These are phyloP conservation scores for Rhynchotus rufescens DNA, from an alignment of 2,797 vertebrate genomes.

Conservation along the genomic window DNA sequence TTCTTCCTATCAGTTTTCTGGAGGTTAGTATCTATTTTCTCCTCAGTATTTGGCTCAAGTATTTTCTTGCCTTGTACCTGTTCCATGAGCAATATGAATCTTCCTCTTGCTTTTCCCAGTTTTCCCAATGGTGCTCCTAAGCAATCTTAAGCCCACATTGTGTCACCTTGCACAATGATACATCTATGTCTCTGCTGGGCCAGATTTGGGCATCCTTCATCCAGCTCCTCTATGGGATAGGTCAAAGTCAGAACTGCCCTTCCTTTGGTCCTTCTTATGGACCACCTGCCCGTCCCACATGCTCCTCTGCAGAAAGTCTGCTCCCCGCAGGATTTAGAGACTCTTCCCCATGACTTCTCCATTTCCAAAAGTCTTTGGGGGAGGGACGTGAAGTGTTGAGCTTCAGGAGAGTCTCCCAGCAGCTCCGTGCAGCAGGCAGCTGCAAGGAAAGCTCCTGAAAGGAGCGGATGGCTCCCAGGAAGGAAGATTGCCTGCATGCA, in stretches of 20 bases:
- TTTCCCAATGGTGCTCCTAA: neutral
- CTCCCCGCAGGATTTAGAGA: neutral
- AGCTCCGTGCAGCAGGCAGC: neutral
- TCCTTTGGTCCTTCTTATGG: accelerated
- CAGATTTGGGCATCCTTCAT: neutral
- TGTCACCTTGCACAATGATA: neutral
- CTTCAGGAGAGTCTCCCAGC: neutral
- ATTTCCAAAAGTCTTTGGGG: neutral
- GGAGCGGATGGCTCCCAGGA: neutral
- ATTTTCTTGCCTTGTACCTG: neutral
- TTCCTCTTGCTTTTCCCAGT: neutral
- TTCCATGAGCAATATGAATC: neutral
- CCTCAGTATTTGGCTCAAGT: neutral
- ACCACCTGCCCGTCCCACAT: neutral
- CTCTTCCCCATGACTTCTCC: neutral
- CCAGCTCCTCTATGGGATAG: neutral
- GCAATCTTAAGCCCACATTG: accelerated
- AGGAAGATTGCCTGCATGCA: neutral
- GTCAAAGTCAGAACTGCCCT: neutral
- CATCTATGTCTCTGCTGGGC: neutral
- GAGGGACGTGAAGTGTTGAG: neutral
- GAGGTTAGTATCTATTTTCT: slow-evolving; percentile 43
- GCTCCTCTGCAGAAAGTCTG: neutral
- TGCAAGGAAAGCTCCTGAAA: too few species aligned
- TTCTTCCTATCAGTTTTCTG: neutral